Evolutionary conservation across 2,888 invertebrate genomes (phyloP).

Genomic region (Drosophila mimetica): DNA sequence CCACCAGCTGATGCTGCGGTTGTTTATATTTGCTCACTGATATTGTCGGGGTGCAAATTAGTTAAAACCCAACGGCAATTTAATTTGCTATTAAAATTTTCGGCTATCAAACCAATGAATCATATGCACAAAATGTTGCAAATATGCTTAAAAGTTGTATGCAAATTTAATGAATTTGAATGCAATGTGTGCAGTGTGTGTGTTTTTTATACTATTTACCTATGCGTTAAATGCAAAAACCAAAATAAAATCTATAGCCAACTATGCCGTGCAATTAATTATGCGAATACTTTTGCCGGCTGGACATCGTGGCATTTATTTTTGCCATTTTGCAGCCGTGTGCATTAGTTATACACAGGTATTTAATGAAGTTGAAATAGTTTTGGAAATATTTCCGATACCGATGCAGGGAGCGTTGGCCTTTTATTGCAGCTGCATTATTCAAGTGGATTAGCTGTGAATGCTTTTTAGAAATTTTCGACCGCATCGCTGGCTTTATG

Average conservation of each 20-base stretch:
- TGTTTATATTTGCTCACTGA: constrained; percentile 23
- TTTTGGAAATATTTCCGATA: constrained; percentile 19
- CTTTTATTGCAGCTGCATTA: constrained; percentile 19
- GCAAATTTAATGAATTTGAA: constrained; percentile 44
- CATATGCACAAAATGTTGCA: constrained; percentile 33
- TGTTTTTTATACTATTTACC: constrained; percentile 3
- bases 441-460: constrained; percentile 30
- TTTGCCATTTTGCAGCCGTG: constrained; percentile 42
- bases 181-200: neutral
- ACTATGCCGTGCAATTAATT: constrained; percentile 46
- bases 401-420: constrained; percentile 5
- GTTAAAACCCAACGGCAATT: constrained; percentile 41
- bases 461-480: constrained; percentile 22
- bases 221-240: constrained; percentile 20
- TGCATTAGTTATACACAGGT: constrained; percentile 23
- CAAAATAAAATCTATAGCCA: constrained; percentile 37
- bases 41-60: constrained; percentile 33
- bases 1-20: constrained; percentile 25
- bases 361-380: constrained; percentile 27
- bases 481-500: constrained; percentile 2
- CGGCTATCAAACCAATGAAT: constrained; percentile 30
- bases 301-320: constrained; percentile 19
- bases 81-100: constrained; percentile 47
- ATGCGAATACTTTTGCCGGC: constrained; percentile 30
- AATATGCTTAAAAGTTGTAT: constrained; percentile 33